Base-by-base conservation (phyloP, 1,140 invertebrate species). In the Habropoda laboriosa region DNA sequence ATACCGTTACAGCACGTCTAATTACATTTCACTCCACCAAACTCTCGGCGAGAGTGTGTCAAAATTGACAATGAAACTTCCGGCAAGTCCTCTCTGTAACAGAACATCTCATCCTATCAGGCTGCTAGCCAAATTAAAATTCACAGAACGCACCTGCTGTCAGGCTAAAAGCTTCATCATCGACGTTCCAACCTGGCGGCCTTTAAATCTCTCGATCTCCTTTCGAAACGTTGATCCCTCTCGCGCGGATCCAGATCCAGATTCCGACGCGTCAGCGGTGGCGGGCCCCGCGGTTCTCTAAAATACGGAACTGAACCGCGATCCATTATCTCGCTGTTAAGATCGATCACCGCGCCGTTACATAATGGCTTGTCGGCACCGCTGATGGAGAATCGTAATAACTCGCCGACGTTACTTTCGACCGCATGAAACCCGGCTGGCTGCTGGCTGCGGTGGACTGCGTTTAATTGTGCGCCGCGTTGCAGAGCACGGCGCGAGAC, bases 391-490 rank as follows among this genome's bases (percentile, higher is more conserved):
- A 79, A 64, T 76, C 83, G 79, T 76, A 79, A 86, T 86, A 86
- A 86, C 74, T 86, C 68, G 73, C 63, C 58, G 68, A 68, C 63
- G 57, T 79, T 55, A 58, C 73, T 85, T 74, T 77, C 72, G 60
- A 73, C 47, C 77, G 71, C 71, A 71, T 47, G 77, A 81, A 75
- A 71, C 74, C 47, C 63, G 49, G 71, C 74, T 63, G 75, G 40
- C 24, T 30, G 32, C 72, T 61, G 67, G 32, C 72, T 61, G 67
- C 79, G 51, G 71, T 61, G 66, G 66, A 53, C 75, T 70, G 45
- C 70, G 85, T 87, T 88, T 88, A 88, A 88, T 88, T 87, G 86
- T 79, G 68, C 66, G 72, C 58, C 75, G 72, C 63, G 42, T 47
- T 49, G 42, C 55, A 40, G 5, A n/a, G n/a, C n/a, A n/a, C 75